Percentiles rank a stretch among this genome's conserved stretches.
Conservation (phyloP, 2,797 vertebrate genomes). For the Eulemur coronatus region DNA sequence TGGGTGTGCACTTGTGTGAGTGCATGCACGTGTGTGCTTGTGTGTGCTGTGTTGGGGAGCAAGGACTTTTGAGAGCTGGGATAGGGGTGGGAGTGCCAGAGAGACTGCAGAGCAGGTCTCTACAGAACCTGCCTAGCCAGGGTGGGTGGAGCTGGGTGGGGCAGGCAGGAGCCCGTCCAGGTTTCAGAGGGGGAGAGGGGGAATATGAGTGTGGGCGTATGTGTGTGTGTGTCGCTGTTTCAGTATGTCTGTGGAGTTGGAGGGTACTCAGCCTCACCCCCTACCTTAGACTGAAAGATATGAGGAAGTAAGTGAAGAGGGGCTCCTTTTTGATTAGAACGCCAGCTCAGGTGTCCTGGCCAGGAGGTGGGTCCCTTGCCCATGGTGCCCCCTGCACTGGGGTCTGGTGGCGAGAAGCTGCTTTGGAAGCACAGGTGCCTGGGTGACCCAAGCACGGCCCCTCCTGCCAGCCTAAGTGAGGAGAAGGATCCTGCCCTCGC, state of each 20-base stretch:
- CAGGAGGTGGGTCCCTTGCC: not conserved
- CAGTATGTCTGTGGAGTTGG: not conserved
- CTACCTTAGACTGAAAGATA: not conserved
- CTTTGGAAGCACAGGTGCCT: not conserved
- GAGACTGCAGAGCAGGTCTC: conserved; percentile 65
- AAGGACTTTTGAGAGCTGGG: not conserved
- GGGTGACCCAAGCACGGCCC: not conserved
- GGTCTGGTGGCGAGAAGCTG: not conserved
- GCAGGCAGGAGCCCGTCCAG: conserved; percentile 61
- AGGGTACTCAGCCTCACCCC: not conserved
- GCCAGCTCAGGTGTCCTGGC: conserved; percentile 26
- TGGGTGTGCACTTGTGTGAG: not conserved
- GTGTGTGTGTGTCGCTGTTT: not conserved
- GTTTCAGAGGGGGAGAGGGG: conserved; percentile 54
- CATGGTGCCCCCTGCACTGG: not conserved
- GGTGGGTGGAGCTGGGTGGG: conserved; percentile 67
- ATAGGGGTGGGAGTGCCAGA: conserved; percentile 45
- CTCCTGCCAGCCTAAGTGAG: not conserved
- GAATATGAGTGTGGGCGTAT: not conserved
- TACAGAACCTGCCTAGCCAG: conserved; percentile 68
- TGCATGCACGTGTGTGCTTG: not conserved
- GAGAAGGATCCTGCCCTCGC: conserved; percentile 30
- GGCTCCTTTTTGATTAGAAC: not conserved
- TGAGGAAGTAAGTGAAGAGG: not conserved
- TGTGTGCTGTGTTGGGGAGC: not conserved